Evolutionary conservation across 2,888 invertebrate species (phyloP).

Genomic region (Petrophora chlorosata): DNA sequence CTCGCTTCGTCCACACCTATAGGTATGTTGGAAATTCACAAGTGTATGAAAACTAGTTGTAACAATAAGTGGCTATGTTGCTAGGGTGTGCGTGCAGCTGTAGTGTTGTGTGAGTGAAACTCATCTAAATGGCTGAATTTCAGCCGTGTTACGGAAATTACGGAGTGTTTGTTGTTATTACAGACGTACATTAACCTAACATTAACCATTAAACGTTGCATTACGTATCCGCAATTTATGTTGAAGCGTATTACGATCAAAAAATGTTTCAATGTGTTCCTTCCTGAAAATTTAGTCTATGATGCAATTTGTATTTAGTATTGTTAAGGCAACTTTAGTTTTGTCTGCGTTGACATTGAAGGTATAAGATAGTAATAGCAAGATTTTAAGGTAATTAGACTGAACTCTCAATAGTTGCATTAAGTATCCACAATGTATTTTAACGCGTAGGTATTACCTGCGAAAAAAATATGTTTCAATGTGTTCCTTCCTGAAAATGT

Average conservation of each 20-base stretch:
- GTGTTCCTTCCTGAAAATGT: too few species aligned
- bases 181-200: conserved; percentile 47
- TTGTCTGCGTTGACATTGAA: too few species aligned
- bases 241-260: conserved; percentile 3
- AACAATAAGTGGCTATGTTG: conserved; percentile 49
- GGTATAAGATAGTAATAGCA: too few species aligned
- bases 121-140: conserved; percentile 20
- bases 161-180: conserved; percentile 45
- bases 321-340: too few species aligned
- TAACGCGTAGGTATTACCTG: too few species aligned
- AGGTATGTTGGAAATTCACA: conserved; percentile 70
- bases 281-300: too few species aligned
- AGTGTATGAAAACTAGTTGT: conserved; percentile 57
- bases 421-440: too few species aligned
- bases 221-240: conserved; percentile 24
- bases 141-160: conserved; percentile 41
- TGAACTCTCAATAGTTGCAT: too few species aligned
- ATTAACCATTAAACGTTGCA: conserved; percentile 34
- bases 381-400: too few species aligned
- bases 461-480: too few species aligned
- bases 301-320: too few species aligned
- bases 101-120: conserved; percentile 10
- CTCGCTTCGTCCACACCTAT: conserved; percentile 71
- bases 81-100: conserved; percentile 21
- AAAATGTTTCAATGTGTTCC: not conserved